Conservation (phyloP, 2,797 vertebrate species). For the Pangasius sanitwongsei region DNA sequence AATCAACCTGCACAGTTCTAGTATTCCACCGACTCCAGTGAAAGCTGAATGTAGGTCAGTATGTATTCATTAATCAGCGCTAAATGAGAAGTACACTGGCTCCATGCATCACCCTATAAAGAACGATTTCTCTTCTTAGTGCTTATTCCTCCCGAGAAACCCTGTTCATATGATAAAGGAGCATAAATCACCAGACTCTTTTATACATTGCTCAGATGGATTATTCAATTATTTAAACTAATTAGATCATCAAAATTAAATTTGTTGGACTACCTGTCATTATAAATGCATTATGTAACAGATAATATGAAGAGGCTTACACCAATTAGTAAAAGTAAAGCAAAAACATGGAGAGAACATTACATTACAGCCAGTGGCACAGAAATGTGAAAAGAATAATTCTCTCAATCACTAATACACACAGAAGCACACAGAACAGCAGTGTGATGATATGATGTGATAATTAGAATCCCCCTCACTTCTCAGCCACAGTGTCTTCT, state of each 20-base stretch:
- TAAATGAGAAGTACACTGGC: background rate
- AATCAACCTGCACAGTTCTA: background rate
- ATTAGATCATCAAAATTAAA: background rate
- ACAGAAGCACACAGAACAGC: conserved; percentile 26
- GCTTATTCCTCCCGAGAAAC: background rate
- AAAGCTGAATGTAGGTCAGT: conserved; percentile 8
- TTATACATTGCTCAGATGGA: background rate
- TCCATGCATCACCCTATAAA: conserved; percentile 17
- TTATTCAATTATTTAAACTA: background rate
- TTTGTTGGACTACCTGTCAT: background rate
- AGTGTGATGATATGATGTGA: conserved; percentile 53
- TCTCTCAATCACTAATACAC: conserved; percentile 34
- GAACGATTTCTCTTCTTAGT: background rate
- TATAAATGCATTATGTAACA: background rate
- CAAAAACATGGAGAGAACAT: conserved; percentile 38
- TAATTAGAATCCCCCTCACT: conserved; percentile 61
- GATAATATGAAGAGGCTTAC: background rate
- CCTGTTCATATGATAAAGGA: background rate
- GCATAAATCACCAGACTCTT: background rate
- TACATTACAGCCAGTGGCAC: conserved; percentile 32
- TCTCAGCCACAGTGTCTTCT: conserved; percentile 49
- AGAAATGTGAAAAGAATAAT: conserved; percentile 30
- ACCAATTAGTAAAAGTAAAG: background rate
- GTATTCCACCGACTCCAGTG: background rate
- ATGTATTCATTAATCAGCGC: conserved; percentile 29